phyloP scores from a whole-genome alignment of 2,888 invertebrate species.

The Liopterus haemorrhoidalis region DNA sequence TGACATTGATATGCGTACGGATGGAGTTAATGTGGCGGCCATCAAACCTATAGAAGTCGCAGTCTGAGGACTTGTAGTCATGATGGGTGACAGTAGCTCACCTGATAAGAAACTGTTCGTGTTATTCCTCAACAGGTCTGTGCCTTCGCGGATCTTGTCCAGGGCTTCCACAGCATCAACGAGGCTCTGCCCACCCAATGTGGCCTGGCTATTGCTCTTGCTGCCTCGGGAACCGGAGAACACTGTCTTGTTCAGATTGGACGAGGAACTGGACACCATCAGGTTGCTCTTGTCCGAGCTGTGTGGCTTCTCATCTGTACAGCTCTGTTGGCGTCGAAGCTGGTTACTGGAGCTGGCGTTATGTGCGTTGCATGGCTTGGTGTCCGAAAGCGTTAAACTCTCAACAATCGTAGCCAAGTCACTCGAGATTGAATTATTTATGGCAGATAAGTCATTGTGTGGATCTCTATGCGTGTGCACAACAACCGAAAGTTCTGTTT shows the following conservation, averaged over 20 bases:
- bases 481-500: slow-evolving; percentile 52
- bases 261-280: slow-evolving; percentile 37
- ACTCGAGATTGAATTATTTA: slow-evolving; percentile 61
- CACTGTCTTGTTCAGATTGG: slow-evolving; percentile 40
- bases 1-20: slow-evolving; percentile 48
- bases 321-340: slow-evolving; percentile 40
- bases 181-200: slow-evolving; percentile 43
- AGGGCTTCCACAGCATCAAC: slow-evolving; percentile 58
- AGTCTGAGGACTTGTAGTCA: slow-evolving; percentile 37
- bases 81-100: slow-evolving; percentile 46
- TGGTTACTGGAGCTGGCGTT: slow-evolving; percentile 29
- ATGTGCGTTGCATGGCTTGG: slow-evolving; percentile 37
- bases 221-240: slow-evolving; percentile 39
- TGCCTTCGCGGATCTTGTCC: slow-evolving; percentile 62
- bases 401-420: slow-evolving; percentile 85
- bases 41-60: slow-evolving; percentile 31
- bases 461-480: slow-evolving; percentile 58
- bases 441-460: slow-evolving; percentile 61
- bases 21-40: slow-evolving; percentile 40
- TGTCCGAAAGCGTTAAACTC: slow-evolving; percentile 64
- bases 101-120: slow-evolving; percentile 72
- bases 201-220: slow-evolving; percentile 40
- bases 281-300: slow-evolving; percentile 35
- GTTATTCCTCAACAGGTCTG: slow-evolving; percentile 69
- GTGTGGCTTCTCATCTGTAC: slow-evolving; percentile 50